Evolutionary conservation across 2,888 invertebrate species (phyloP).

Genomic region (Dendrolimus houi): DNA sequence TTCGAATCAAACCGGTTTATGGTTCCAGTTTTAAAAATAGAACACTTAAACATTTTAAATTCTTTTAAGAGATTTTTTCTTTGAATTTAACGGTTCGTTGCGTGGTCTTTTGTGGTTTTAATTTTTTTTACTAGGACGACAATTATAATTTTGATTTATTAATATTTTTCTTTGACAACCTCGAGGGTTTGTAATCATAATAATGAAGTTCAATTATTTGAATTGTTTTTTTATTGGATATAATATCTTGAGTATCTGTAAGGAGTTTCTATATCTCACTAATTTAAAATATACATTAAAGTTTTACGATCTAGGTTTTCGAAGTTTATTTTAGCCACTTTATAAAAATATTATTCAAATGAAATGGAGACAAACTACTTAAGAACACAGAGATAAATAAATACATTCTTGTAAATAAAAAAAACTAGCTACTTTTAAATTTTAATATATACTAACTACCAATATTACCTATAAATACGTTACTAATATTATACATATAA

Average conservation of each 20-base stretch:
- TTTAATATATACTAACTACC: too few species aligned
- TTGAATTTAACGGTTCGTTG: conserved; percentile 68
- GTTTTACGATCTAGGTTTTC: too few species aligned
- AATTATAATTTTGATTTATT: conserved; percentile 73
- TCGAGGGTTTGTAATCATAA: conserved; percentile 46
- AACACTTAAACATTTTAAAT: neutral
- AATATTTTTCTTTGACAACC: conserved; percentile 38
- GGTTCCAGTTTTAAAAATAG: conserved; percentile 34
- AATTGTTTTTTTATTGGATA: conserved; percentile 9
- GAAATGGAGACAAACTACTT: too few species aligned
- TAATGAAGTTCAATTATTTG: conserved; percentile 13
- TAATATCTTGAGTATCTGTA: neutral
- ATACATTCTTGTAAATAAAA: too few species aligned
- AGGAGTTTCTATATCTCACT: too few species aligned
- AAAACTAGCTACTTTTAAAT: too few species aligned
- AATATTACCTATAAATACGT: too few species aligned
- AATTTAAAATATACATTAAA: too few species aligned
- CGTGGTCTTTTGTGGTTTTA: conserved; percentile 62
- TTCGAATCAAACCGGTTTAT: conserved; percentile 67
- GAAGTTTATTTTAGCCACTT: too few species aligned
- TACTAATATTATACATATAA: too few species aligned
- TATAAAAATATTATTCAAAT: too few species aligned
- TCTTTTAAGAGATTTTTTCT: neutral
- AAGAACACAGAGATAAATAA: too few species aligned
- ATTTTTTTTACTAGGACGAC: conserved; percentile 54